A percentile compares a stretch with the other conserved stretches of the same genome.
These are phyloP conservation scores for Aporrectodea caliginosa DNA, from an alignment of 1,140 invertebrate species.

Conservation along the genomic window DNA sequence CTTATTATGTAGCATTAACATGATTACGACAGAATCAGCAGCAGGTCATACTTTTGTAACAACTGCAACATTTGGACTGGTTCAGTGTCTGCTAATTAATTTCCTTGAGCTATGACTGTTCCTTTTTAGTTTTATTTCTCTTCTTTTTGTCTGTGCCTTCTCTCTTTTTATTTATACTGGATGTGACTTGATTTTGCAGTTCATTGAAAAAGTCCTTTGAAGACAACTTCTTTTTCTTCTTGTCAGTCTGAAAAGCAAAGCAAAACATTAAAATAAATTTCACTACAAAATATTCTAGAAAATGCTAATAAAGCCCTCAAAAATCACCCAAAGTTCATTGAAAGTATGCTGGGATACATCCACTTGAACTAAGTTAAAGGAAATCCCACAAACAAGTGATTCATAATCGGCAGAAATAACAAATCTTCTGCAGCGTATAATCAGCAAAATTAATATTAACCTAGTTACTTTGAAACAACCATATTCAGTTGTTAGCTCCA, in stretches of 20 bases:
- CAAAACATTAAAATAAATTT: not conserved
- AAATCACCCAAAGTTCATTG: not conserved
- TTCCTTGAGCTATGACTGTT: no score
- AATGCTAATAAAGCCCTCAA: not conserved
- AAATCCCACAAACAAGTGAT: not conserved
- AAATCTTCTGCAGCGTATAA: not conserved
- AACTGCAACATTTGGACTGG: no score
- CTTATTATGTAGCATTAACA: no score
- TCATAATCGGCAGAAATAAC: not conserved
- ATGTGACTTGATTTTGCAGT: not conserved
- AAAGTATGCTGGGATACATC: not conserved
- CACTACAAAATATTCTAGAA: not conserved
- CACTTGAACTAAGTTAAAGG: not conserved
- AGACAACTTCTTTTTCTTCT: not conserved
- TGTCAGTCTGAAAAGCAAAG: not conserved
- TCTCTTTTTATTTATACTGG: not conserved
- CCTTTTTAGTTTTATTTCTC: no score
- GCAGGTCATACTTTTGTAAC: no score
- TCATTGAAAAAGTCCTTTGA: not conserved
- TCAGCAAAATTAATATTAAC: no score
- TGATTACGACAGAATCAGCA: no score
- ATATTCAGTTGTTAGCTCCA: no score
- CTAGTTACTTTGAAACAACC: no score
- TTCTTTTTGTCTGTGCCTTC: not conserved
- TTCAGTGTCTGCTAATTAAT: no score